Percentiles rank a stretch among this genome's conserved stretches.
phyloP scores from a whole-genome alignment of 2,797 vertebrate genomes.

The Rallus crepitans region DNA sequence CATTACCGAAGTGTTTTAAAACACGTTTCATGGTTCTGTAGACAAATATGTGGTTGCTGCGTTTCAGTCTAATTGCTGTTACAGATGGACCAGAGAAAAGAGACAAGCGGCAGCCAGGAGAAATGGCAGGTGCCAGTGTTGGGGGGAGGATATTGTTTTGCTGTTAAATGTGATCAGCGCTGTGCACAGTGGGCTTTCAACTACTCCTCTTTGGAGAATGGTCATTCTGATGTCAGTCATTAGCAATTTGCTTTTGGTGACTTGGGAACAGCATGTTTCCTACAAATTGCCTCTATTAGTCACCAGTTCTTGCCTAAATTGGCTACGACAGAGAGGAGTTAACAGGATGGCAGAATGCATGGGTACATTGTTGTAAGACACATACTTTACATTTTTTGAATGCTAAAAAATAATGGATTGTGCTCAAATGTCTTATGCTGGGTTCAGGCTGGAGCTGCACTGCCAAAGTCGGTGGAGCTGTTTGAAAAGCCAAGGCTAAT shows the following conservation, averaged over 20 bases:
- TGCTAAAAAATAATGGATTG: background rate
- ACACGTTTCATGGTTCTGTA: background rate
- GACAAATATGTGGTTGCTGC: background rate
- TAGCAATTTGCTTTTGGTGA: conserved; percentile 57
- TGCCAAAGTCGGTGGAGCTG: background rate
- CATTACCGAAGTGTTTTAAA: background rate
- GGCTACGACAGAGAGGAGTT: background rate
- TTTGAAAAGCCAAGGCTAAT: conserved; percentile 24
- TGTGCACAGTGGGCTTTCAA: conserved; percentile 26
- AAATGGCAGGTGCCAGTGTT: conserved; percentile 15
- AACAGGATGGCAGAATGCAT: background rate
- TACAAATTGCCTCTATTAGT: conserved; percentile 59
- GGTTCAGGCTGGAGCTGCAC: background rate
- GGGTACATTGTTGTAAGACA: background rate
- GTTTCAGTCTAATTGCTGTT: background rate
- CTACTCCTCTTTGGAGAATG: background rate
- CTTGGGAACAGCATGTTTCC: conserved; percentile 49
- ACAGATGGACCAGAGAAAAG: background rate
- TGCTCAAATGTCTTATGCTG: background rate
- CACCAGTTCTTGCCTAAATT: conserved; percentile 55
- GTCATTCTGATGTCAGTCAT: conserved; percentile 42
- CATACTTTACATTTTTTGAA: background rate
- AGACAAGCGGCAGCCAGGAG: background rate
- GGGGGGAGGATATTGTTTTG: background rate
- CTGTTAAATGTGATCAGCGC: conserved; percentile 21